These are phyloP conservation scores for Hapalemur alaotrensis DNA, from an alignment of 2,797 vertebrate species.

Conservation along the genomic window DNA sequence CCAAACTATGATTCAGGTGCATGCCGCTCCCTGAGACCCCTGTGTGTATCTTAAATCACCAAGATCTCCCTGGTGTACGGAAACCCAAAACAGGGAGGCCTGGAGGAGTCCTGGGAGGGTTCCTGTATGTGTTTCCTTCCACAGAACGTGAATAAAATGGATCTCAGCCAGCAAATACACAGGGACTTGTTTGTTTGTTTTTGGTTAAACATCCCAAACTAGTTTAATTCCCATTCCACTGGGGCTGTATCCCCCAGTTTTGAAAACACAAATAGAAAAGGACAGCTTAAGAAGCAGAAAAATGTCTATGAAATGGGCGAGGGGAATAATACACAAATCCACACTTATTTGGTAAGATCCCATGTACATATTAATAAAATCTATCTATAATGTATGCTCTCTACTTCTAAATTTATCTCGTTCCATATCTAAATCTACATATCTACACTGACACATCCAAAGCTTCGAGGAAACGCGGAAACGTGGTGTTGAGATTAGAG, in stretches of 20 bases:
- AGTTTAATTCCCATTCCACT: not conserved
- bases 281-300: not conserved
- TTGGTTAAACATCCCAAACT: not conserved
- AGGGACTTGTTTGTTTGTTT: not conserved
- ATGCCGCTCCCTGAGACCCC: not conserved
- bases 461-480: not conserved
- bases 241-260: not conserved
- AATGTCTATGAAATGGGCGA: not conserved
- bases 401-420: not conserved
- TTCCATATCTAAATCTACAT: not conserved
- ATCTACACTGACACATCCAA: no score
- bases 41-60: not conserved
- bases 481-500: not conserved
- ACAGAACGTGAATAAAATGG: not conserved
- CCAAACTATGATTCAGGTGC: not conserved
- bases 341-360: not conserved
- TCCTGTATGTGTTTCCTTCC: not conserved
- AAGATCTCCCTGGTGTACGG: not conserved
- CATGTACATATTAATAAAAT: not conserved
- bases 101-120: not conserved
- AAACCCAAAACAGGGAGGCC: not conserved
- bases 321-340: not conserved
- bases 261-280: not conserved
- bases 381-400: not conserved
- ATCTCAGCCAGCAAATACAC: not conserved